Evolutionary conservation across 2,113 vertebrate genomes (phyloP), one percentile per base, ranked within the genome.

Genomic region (Rhinoderma darwinii): DNA sequence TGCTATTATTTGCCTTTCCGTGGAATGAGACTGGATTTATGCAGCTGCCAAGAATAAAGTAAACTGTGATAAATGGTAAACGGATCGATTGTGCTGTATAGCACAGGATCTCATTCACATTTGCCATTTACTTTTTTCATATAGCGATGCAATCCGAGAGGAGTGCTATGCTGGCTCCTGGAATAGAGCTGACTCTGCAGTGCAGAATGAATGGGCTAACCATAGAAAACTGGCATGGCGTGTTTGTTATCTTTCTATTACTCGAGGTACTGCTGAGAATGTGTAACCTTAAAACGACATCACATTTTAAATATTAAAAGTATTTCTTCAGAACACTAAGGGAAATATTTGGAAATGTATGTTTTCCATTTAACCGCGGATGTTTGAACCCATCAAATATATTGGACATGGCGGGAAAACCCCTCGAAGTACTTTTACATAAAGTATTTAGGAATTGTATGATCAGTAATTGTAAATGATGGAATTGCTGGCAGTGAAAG

Each of bases 51-150:
- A 50, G 75, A n/a, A 22, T n/a, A 12, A 47, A 83, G 81, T 37
- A 70, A 83, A 5, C 39, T 44, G 39, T 81, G 37, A 66, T 70
- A 18, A 47, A 70, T 47, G 63, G n/a, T n/a, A 47, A 82, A 68
- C 14, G 50, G 5, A 41, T 61, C 59, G 9, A 61, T 81, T 32
- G 27, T 61, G 12, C 20, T 10, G n/a, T 68, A 44, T 6, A 68
- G 59, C 2, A 63, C 35, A 81, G 37, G 44, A 18, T 30, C n/a
- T 68, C 25, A 43, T 82, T 82, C 59, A 30, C 27, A 66, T 66
- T 27, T 66, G 61, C 61, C 61, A 66, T 66, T 66, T 12, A 82
- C 59, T 82, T 68, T 39, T n/a, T 8, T 20, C 32, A 20, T 12
- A 80, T 81, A 37, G 78, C 43, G n/a, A 44, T 66, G 56, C 79